Conservation (phyloP, 30 jellyfish, hydroid and myxozoan genomes). For the Cassiopea andromeda region DNA sequence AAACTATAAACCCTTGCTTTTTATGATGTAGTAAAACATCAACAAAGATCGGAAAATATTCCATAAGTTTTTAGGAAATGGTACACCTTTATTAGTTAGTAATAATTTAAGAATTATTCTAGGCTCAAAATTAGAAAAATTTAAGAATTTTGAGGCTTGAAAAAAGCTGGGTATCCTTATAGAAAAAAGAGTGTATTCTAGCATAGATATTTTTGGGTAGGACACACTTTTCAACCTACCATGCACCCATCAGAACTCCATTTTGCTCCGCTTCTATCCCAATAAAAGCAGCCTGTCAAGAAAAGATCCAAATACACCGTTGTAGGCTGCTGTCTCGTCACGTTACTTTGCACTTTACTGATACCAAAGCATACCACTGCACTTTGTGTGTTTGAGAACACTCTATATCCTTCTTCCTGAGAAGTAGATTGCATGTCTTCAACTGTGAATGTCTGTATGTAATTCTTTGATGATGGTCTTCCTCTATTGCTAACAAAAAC, state of each 20-base stretch:
- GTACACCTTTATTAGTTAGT: too few species aligned
- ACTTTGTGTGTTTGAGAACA: neutral
- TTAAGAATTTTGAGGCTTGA: too few species aligned
- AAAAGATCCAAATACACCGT: slow-evolving; percentile 25
- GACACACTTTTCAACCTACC: slow-evolving; percentile 18
- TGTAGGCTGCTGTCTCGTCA: neutral
- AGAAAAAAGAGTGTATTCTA: too few species aligned
- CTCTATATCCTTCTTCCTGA: neutral
- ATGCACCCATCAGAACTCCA: slow-evolving; percentile 84
- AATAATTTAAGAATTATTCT: too few species aligned
- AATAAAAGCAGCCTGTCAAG: slow-evolving; percentile 72
- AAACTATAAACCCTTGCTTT: too few species aligned
- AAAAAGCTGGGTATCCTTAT: too few species aligned
- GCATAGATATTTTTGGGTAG: too few species aligned
- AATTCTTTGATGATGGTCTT: neutral
- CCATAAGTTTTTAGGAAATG: too few species aligned
- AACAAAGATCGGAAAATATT: too few species aligned
- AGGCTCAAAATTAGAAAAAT: too few species aligned
- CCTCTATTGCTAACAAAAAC: slow-evolving; percentile 8
- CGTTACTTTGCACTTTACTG: neutral
- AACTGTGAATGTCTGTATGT: neutral
- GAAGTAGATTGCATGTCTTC: neutral
- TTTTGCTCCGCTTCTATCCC: slow-evolving; percentile 25
- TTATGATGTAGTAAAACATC: too few species aligned
- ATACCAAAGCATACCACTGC: neutral